Percentiles rank a stretch among this genome's conserved stretches.
Conservation (phyloP, 2,113 vertebrate genomes). For the Anarrhichthys ocellatus region DNA sequence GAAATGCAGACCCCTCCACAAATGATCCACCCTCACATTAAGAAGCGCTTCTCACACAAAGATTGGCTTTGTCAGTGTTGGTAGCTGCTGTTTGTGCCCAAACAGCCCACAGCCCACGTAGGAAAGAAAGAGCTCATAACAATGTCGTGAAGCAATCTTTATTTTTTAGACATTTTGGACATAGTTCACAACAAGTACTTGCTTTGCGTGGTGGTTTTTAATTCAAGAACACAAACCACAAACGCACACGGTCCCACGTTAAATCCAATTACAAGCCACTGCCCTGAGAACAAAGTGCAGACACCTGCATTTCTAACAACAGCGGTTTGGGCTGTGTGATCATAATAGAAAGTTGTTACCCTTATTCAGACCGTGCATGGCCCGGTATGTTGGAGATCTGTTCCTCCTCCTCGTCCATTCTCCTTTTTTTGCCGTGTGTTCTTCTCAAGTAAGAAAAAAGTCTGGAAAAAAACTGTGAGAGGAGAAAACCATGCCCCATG, state of each 20-base stretch:
- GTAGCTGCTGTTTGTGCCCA: slow-evolving; percentile 10
- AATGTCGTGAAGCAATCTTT: slow-evolving; percentile 20
- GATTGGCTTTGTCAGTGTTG: slow-evolving; percentile 58
- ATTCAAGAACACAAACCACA: slow-evolving; percentile 28
- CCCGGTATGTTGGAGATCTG: slow-evolving; percentile 11
- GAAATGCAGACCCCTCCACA: slow-evolving; percentile 60
- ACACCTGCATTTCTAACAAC: slow-evolving; percentile 24
- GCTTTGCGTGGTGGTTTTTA: slow-evolving; percentile 4
- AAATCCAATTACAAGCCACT: slow-evolving; percentile 16
- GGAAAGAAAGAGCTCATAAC: slow-evolving; percentile 32
- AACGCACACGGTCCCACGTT: slow-evolving; percentile 25
- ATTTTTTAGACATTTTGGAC: slow-evolving; percentile 19
- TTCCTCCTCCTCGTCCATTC: slow-evolving; percentile 8
- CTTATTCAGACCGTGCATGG: background rate
- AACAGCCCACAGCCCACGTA: slow-evolving; percentile 19
- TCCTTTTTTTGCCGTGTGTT: background rate
- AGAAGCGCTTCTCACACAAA: slow-evolving; percentile 63
- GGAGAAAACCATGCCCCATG: slow-evolving; percentile 49
- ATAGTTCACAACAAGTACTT: background rate
- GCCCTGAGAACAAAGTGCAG: slow-evolving; percentile 35
- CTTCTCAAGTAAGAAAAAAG: slow-evolving; percentile 15
- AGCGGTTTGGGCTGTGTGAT: background rate
- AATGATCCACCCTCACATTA: slow-evolving; percentile 54
- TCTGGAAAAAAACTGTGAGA: slow-evolving; percentile 51
- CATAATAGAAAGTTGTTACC: slow-evolving; percentile 15